Evolutionary conservation across 2,888 invertebrate species (phyloP).

Genomic region (Agonopterix subpropinquella): DNA sequence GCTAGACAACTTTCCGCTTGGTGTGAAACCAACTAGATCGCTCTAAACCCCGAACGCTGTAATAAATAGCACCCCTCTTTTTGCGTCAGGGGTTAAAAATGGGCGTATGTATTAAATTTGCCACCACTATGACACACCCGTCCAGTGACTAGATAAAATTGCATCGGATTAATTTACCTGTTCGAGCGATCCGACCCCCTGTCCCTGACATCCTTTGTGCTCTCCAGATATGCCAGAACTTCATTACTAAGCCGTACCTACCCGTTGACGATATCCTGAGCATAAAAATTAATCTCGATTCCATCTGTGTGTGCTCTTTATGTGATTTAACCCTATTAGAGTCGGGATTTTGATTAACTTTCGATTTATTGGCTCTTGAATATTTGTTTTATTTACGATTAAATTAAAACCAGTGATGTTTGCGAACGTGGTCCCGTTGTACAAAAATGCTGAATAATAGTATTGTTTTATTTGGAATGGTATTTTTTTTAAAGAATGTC

Average conservation of each 20-base stretch:
- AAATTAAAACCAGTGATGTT: too few species aligned
- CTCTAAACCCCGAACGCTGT: background rate
- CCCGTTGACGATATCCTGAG: constrained; percentile 3
- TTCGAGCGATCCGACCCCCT: constrained; percentile 33
- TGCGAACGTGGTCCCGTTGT: too few species aligned
- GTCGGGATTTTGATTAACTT: background rate
- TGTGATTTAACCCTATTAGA: background rate
- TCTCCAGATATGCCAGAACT: constrained; percentile 27
- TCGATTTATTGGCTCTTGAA: too few species aligned
- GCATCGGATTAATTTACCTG: constrained; percentile 63
- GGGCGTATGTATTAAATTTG: background rate
- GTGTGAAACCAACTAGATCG: background rate
- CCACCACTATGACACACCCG: constrained; percentile 21
- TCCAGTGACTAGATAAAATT: constrained; percentile 46
- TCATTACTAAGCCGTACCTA: constrained; percentile 21
- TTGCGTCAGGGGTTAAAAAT: too few species aligned
- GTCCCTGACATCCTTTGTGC: constrained; percentile 58
- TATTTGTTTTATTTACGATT: too few species aligned
- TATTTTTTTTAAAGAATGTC: too few species aligned
- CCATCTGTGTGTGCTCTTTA: background rate
- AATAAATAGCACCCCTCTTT: too few species aligned
- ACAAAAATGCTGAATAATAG: too few species aligned
- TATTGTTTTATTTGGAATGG: too few species aligned
- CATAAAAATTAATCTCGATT: constrained; percentile 3
- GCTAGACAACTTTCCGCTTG: too few species aligned